Evolutionary conservation across 2,113 vertebrate species (phyloP).

Genomic region (Regulus satrapa): DNA sequence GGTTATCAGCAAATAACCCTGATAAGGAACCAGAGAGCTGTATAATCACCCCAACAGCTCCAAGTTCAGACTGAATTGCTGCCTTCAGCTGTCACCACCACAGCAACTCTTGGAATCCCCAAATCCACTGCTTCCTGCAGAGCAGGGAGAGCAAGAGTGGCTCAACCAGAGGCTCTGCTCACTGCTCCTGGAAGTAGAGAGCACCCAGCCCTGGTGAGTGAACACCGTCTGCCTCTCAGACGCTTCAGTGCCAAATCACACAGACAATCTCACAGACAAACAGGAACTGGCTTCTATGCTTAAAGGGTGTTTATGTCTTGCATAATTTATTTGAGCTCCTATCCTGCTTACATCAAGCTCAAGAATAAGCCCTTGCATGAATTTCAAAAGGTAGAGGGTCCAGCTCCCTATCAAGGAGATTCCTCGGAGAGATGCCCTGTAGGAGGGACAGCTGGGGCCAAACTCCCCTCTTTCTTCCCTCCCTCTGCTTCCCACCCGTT

Average conservation of each 20-base stretch:
- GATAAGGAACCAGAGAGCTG: not conserved
- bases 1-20: not conserved
- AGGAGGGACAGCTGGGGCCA: not conserved
- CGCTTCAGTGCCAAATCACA: not conserved
- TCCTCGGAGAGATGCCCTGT: not conserved
- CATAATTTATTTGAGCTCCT: not conserved
- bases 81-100: not conserved
- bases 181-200: not conserved
- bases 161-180: not conserved
- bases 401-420: not conserved
- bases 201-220: not conserved
- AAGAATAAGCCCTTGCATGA: not conserved
- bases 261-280: not conserved
- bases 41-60: too few species aligned
- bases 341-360: not conserved
- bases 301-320: not conserved
- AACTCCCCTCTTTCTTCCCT: not conserved
- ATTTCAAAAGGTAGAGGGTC: not conserved
- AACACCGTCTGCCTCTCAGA: not conserved
- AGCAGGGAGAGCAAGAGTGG: not conserved
- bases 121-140: not conserved
- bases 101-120: not conserved
- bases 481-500: not conserved
- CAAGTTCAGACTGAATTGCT: not conserved
- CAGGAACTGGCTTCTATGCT: slow-evolving; percentile 12